Percentiles rank a stretch among this genome's conserved stretches.
Evolutionary conservation across 1,140 invertebrate genomes (phyloP).

Genomic region (Tribolium castaneum): DNA sequence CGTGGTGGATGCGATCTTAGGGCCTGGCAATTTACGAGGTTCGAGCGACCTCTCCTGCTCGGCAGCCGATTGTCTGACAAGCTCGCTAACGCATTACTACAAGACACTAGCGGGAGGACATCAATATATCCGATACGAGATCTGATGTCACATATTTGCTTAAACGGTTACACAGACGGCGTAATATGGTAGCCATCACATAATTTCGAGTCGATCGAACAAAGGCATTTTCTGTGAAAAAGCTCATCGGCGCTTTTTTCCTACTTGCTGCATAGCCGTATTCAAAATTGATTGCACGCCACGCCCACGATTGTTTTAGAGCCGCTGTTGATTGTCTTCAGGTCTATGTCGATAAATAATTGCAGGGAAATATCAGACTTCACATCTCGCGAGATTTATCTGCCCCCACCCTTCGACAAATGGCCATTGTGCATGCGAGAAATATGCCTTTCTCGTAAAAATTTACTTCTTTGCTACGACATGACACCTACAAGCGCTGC

Average conservation of each 20-base stretch:
- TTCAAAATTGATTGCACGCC: slow-evolving; percentile 56
- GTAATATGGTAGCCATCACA: slow-evolving; percentile 56
- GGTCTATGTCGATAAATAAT: slow-evolving; percentile 58
- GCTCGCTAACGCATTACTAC: slow-evolving; percentile 54
- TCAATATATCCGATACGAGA: slow-evolving; percentile 55
- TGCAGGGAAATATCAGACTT: slow-evolving; percentile 56
- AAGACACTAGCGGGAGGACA: slow-evolving; percentile 53
- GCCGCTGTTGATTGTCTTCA: slow-evolving; percentile 58
- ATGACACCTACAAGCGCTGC: too few species aligned
- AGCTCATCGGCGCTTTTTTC: neutral
- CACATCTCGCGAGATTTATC: slow-evolving; percentile 58
- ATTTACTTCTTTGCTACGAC: neutral
- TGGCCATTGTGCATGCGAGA: slow-evolving; percentile 51
- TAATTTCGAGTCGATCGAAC: slow-evolving; percentile 42
- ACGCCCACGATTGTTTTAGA: slow-evolving; percentile 59
- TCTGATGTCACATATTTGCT: slow-evolving; percentile 58
- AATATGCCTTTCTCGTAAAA: neutral
- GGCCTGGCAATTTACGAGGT: slow-evolving; percentile 46
- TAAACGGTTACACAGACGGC: slow-evolving; percentile 51
- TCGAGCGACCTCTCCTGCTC: slow-evolving; percentile 47
- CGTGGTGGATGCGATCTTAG: slow-evolving; percentile 40
- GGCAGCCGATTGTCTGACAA: slow-evolving; percentile 56
- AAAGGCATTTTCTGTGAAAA: slow-evolving; percentile 9
- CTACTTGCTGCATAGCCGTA: slow-evolving; percentile 51
- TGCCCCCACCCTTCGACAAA: slow-evolving; percentile 53